A percentile compares a stretch with the other conserved stretches of the same genome.
Conservation (phyloP, 1,140 invertebrate genomes). For the Aphidius gifuensis region DNA sequence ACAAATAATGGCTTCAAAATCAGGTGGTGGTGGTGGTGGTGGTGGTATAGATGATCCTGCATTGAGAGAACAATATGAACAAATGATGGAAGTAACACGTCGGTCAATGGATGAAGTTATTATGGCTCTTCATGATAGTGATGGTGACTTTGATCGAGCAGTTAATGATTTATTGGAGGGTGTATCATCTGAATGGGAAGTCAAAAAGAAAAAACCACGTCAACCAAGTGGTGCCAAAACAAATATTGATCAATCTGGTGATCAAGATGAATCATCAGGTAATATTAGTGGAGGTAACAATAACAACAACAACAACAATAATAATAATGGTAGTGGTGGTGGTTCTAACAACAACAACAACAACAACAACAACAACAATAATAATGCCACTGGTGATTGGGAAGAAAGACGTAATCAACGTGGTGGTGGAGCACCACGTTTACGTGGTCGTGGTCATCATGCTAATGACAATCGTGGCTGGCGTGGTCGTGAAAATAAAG, state of each 20-base stretch:
- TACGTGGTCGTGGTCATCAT: constrained; percentile 53
- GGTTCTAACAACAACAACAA: too few species aligned
- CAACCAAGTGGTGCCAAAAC: constrained; percentile 56
- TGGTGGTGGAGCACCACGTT: constrained; percentile 52
- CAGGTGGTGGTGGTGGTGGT: constrained; percentile 43
- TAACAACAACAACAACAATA: too few species aligned
- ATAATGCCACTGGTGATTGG: constrained; percentile 46
- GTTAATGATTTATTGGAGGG: constrained; percentile 75
- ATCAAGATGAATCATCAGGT: constrained; percentile 36
- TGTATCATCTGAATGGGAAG: constrained; percentile 54
- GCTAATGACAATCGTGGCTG: constrained; percentile 56
- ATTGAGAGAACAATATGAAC: constrained; percentile 70
- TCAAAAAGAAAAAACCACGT: constrained; percentile 84
- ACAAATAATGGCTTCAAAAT: constrained; percentile 66
- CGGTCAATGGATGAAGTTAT: constrained; percentile 79
- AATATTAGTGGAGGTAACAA: too few species aligned
- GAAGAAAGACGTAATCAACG: constrained; percentile 53
- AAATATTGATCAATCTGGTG: constrained; percentile 41
- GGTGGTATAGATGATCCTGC: constrained; percentile 59
- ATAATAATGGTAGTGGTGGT: background rate
- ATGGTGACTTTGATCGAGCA: constrained; percentile 73
- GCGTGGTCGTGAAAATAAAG: constrained; percentile 62
- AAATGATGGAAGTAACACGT: constrained; percentile 77
- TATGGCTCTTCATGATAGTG: constrained; percentile 77
- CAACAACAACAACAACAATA: too few species aligned